These are phyloP conservation scores for Atrichornis clamosus DNA, from an alignment of 2,113 vertebrate species.

Conservation along the genomic window DNA sequence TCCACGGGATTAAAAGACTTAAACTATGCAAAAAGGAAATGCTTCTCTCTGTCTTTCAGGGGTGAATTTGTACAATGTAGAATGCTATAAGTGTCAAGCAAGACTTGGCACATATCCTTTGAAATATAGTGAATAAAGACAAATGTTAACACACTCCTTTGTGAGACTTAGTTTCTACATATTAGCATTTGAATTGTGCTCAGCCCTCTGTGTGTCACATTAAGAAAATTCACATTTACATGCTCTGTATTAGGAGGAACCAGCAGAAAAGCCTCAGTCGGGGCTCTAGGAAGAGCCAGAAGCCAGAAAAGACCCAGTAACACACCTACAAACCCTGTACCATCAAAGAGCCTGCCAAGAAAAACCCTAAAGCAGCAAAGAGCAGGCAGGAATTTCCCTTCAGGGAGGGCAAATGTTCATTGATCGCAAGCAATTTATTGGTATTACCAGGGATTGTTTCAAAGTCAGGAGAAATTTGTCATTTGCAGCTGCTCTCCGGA, in stretches of 20 bases:
- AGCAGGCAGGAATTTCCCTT: not conserved
- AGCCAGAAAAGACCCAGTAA: not conserved
- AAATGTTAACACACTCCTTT: not conserved
- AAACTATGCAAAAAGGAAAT: not conserved
- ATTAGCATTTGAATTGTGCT: not conserved
- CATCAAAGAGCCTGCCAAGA: not conserved
- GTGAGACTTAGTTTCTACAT: not conserved
- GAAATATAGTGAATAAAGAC: not conserved
- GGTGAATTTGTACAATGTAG: not conserved
- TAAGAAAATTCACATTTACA: not conserved
- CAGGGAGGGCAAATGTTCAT: rapidly evolving
- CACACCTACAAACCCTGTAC: not conserved
- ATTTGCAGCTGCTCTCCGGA: not conserved
- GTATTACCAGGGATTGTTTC: not conserved
- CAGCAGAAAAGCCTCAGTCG: not conserved
- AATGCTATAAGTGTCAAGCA: not conserved
- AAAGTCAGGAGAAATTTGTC: not conserved
- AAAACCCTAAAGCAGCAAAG: not conserved
- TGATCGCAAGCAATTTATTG: not conserved
- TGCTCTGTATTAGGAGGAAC: not conserved
- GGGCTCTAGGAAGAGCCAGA: not conserved
- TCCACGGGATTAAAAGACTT: not conserved
- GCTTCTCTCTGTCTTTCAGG: not conserved
- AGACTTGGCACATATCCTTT: not conserved
- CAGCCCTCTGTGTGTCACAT: not conserved